Evolutionary conservation across 2,888 invertebrate genomes (phyloP).

Genomic region (Sinopyrophorus schimmeli): DNA sequence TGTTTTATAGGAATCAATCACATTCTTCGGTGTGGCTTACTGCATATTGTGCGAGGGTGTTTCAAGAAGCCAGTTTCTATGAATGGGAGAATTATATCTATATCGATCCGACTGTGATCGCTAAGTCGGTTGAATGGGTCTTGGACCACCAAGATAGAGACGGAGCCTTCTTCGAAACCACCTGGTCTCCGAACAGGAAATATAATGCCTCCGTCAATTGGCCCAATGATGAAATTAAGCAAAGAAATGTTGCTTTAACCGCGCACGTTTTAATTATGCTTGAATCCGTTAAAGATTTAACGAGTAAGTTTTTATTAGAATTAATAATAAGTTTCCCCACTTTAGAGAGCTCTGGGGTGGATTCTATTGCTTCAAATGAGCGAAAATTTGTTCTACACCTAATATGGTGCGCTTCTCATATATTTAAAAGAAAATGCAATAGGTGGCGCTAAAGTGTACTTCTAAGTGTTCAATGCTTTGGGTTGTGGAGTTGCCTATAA

Average conservation of each 20-base stretch:
- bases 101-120: conserved; percentile 86
- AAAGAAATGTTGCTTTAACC: conserved; percentile 86
- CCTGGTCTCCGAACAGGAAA: conserved; percentile 86
- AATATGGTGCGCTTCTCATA: too few relatives aligned
- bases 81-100: conserved; percentile 97
- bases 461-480: too few relatives aligned
- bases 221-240: conserved; percentile 58
- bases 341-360: too few relatives aligned
- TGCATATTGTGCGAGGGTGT: conserved; percentile 83
- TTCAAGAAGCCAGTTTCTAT: conserved; percentile 92
- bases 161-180: conserved; percentile 88
- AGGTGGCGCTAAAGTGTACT: too few relatives aligned
- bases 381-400: too few relatives aligned
- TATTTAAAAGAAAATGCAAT: too few relatives aligned
- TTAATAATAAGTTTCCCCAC: too few relatives aligned
- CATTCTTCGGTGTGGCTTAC: conserved; percentile 90
- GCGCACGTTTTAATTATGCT: conserved; percentile 91
- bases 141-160: conserved; percentile 80
- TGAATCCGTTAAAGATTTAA: conserved; percentile 79
- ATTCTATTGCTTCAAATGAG: too few relatives aligned
- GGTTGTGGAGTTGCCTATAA: too few relatives aligned
- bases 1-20: conserved; percentile 82
- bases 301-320: conserved; percentile 53
- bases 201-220: conserved; percentile 74
- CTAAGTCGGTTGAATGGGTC: conserved; percentile 84